Conservation (phyloP, 2,888 invertebrate genomes). For the Mayetiola destructor region DNA sequence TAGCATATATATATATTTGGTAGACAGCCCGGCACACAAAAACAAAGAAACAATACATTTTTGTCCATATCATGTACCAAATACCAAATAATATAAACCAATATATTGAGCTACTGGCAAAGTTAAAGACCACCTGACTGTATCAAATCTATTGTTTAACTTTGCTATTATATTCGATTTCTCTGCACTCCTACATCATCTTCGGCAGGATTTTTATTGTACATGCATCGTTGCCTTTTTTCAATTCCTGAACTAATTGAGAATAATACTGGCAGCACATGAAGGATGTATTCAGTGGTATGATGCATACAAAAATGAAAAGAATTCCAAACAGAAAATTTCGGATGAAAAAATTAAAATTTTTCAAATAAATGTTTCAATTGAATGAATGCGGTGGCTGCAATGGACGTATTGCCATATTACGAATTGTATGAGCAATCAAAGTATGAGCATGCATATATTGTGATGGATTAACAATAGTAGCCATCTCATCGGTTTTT, state of each 20-base stretch:
- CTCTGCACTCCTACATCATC: too few species aligned
- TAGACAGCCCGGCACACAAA: too few species aligned
- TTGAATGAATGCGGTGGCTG: neutral
- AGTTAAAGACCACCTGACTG: conserved; percentile 5
- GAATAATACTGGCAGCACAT: neutral
- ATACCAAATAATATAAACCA: too few species aligned
- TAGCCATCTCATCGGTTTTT: too few species aligned
- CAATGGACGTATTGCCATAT: too few species aligned
- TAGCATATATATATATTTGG: too few species aligned
- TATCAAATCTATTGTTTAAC: conserved; percentile 8
- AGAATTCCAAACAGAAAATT: neutral
- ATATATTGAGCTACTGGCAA: neutral
- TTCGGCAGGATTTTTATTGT: neutral
- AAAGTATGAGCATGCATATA: too few species aligned
- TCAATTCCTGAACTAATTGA: neutral
- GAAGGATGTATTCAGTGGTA: neutral
- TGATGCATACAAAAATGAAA: neutral
- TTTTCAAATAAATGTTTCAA: neutral
- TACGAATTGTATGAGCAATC: too few species aligned
- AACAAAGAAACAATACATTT: neutral
- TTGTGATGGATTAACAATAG: too few species aligned
- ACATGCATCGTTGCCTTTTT: neutral
- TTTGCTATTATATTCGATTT: neutral
- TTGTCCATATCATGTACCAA: neutral
- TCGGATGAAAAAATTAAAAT: neutral